These are phyloP conservation scores for Disparrhopalites patrizii DNA, from an alignment of 2,888 invertebrate genomes.

Conservation along the genomic window DNA sequence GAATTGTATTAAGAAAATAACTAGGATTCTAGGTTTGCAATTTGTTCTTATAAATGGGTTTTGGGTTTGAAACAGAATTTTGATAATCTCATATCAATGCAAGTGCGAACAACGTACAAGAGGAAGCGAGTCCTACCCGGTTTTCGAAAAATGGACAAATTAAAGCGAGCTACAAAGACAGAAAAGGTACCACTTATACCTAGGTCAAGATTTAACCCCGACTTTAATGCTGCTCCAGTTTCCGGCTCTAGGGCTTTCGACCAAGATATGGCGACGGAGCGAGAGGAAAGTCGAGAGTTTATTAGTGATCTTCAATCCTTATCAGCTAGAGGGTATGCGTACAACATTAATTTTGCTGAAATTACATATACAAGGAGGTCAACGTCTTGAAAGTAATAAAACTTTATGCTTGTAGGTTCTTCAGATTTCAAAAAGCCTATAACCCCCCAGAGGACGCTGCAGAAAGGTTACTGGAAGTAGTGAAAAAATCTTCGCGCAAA, in stretches of 20 bases:
- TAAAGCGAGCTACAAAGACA: background rate
- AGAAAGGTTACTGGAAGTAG: constrained; percentile 61
- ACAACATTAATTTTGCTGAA: background rate
- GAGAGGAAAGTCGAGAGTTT: constrained; percentile 31
- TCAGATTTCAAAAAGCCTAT: constrained; percentile 71
- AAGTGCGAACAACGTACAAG: too few relatives aligned
- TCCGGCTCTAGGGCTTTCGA: constrained; percentile 22
- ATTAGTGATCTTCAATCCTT: constrained; percentile 35
- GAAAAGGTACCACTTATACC: constrained; percentile 2
- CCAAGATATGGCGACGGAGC: constrained; percentile 30
- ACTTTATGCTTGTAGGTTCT: constrained; percentile 66
- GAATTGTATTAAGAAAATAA: too few relatives aligned
- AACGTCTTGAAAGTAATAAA: too few relatives aligned
- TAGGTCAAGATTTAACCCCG: background rate
- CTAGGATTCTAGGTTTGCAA: too few relatives aligned
- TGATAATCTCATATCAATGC: too few relatives aligned
- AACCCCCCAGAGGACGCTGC: constrained; percentile 65
- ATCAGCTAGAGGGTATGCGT: constrained; percentile 41
- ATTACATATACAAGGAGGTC: too few relatives aligned
- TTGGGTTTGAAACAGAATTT: too few relatives aligned
- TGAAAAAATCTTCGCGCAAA: constrained; percentile 52
- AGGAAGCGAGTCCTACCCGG: too few relatives aligned
- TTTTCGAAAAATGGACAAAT: too few relatives aligned
- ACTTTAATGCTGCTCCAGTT: constrained; percentile 25
- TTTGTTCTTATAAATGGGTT: too few relatives aligned